Base-by-base conservation (phyloP, 2,797 vertebrate genomes). In the Knipowitschia caucasica region DNA sequence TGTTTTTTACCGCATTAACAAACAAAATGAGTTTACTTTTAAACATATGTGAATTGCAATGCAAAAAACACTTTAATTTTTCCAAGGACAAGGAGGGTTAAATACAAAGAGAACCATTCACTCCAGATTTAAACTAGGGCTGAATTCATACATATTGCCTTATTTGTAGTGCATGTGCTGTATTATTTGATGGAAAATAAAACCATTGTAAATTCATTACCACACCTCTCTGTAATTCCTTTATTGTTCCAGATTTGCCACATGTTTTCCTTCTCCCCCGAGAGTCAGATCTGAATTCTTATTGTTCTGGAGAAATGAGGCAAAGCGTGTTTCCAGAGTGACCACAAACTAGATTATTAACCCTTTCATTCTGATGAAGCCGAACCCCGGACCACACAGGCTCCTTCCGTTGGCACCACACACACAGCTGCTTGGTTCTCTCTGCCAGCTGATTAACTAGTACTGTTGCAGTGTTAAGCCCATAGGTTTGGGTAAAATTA, bases 11-110 rank as follows among this genome's bases (percentile, higher is more conserved):
- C n/a, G n/a, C n/a, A n/a, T n/a, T n/a, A n/a, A n/a, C n/a, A n/a
- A n/a, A n/a, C n/a, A n/a, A n/a, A n/a, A n/a, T n/a, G n/a, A n/a
- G n/a, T n/a, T n/a, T n/a, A 77, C 64, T 67, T 6, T 35, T 57
- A 81, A 80, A 60, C 72, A 74, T 54, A 80, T 78, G 85, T 77
- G 65, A 62, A 68, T 62, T 84, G n/a, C 31, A 14, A 34, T 34
- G 12, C 31, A 34, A 4, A 12, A 34, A 14, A 34, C n/a, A 14
- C 51, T 53, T 24, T n/a, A n/a, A n/a, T n/a, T n/a, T n/a, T n/a
- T n/a, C n/a, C n/a, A n/a, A n/a, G n/a, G n/a, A n/a, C n/a, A n/a
- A n/a, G n/a, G n/a, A 49, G 52, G 67, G 76, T 73, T 57, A 73
- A 77, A 83, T 50, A 27, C 56, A 56, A 69, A 78, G 55, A 57